Evolutionary conservation across 2,797 vertebrate genomes (phyloP).

Genomic region (Cirrhinus mrigala): DNA sequence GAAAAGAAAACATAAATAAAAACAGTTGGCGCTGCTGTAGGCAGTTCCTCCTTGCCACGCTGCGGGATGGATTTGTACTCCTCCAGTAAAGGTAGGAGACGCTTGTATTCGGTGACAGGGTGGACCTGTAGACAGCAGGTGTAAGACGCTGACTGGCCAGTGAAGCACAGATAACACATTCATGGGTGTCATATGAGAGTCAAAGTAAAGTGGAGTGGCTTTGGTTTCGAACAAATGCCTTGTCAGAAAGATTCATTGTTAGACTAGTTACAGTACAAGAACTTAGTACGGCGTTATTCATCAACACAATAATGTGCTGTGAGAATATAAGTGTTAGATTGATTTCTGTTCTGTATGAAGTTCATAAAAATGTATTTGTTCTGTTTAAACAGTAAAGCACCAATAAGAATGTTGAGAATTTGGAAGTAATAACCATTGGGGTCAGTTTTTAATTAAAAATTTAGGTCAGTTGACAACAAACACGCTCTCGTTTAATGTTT

Average conservation of each 20-base stretch:
- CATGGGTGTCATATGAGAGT: neutral
- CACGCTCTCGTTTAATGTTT: neutral
- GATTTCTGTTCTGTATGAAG: neutral
- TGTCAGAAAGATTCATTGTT: neutral
- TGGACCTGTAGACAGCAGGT: conserved; percentile 41
- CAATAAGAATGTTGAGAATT: neutral
- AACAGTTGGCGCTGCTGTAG: conserved; percentile 6
- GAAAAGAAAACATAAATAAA: neutral
- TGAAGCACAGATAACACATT: conserved; percentile 48
- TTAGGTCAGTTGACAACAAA: neutral
- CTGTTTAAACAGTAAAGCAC: neutral
- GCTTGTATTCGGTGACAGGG: conserved; percentile 42
- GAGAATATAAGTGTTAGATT: neutral
- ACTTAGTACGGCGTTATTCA: neutral
- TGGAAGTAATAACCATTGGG: too few species aligned
- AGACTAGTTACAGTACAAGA: neutral
- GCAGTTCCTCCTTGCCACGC: conserved; percentile 36
- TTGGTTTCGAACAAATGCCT: neutral
- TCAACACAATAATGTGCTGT: neutral
- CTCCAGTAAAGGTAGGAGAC: conserved; percentile 81
- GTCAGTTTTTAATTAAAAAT: neutral
- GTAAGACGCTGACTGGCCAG: conserved; percentile 15
- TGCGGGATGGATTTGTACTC: conserved; percentile 74
- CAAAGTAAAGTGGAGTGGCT: neutral
- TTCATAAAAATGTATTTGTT: neutral